Evolutionary conservation across 2,888 invertebrate species (phyloP), one percentile per base, ranked within the genome.

Genomic region (Euplagia quadripunctaria): DNA sequence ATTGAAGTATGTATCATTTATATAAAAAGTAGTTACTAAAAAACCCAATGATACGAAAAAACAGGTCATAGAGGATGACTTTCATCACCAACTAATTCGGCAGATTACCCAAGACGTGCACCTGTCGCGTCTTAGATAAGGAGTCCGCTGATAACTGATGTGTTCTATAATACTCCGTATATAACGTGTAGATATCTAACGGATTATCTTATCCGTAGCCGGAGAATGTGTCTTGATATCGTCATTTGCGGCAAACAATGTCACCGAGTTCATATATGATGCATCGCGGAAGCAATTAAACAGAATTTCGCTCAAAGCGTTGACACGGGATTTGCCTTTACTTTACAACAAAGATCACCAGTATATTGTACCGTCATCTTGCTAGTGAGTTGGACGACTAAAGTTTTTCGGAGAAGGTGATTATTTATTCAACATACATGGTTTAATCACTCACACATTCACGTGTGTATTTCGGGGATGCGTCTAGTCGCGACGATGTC

Each of bases 31-130:
- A 11, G 58, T 58, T 20, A 7, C 3, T 20, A 58, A 20, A 58
- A 55, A 58, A 58, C 58, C 58, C 12, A 55, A n/a, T 1, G 58
- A 20, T 20, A 58, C 20, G 4, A 58, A 11, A 58, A 52, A 58
- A 58, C 58, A 58, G 58, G 31, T 61, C 31, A 7, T 3, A 46
- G 9, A 42, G 17, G 17, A 64, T 14, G 16, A 64, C 31, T 20
- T 66, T 49, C 20, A 66, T 49, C 66, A 66, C 66, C 41, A 0
- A 17, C 66, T 51, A 51, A 51, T 66, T 51, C 51, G 41, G 3
- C 49, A 66, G 66, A 66, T 66, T 51, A 66, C 31, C 17, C 11
- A 31, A 61, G 61, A 61, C 61, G 31, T 66, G 31, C 31, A 51
- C 49, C 41, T 66, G 51, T 51, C 66, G 14, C 31, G 16, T 46